Conservation (phyloP, 1,140 invertebrate genomes). For the Magallana angulata region DNA sequence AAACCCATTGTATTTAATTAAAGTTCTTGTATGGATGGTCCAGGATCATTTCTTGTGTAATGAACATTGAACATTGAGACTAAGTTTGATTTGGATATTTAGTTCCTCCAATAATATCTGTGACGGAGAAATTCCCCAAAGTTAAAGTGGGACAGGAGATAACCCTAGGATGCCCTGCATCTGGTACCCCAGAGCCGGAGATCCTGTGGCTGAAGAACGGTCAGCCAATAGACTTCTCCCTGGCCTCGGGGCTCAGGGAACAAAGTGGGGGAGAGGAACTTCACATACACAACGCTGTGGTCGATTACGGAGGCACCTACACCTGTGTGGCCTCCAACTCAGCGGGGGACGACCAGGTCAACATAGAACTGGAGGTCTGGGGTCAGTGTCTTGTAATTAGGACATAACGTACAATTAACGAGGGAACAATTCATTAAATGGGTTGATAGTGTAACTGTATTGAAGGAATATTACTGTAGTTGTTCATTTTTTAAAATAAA, state of each 20-base stretch:
- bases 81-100: slow-evolving; percentile 40
- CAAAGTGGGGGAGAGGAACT: slow-evolving; percentile 43
- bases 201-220: slow-evolving; percentile 78
- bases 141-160: slow-evolving; percentile 68
- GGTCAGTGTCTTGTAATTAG: slow-evolving; percentile 64
- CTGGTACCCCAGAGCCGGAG: slow-evolving; percentile 79
- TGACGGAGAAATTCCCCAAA: slow-evolving; percentile 59
- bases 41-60: too few relatives aligned
- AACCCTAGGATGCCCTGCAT: slow-evolving; percentile 76
- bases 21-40: too few relatives aligned
- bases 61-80: not conserved
- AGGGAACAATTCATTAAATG: too few relatives aligned
- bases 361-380: slow-evolving; percentile 77
- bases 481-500: too few relatives aligned
- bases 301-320: slow-evolving; percentile 67
- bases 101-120: slow-evolving; percentile 76
- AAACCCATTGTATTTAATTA: too few relatives aligned
- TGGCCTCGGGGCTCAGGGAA: slow-evolving; percentile 9
- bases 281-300: slow-evolving; percentile 47
- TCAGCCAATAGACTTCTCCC: slow-evolving; percentile 60
- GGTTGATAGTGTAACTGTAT: too few relatives aligned
- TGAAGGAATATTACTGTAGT: too few relatives aligned
- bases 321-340: slow-evolving; percentile 71
- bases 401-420: too few relatives aligned
- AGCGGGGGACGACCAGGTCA: slow-evolving; percentile 76